These are phyloP conservation scores for Aquatica leii DNA, from an alignment of 2,888 invertebrate genomes.

Conservation along the genomic window DNA sequence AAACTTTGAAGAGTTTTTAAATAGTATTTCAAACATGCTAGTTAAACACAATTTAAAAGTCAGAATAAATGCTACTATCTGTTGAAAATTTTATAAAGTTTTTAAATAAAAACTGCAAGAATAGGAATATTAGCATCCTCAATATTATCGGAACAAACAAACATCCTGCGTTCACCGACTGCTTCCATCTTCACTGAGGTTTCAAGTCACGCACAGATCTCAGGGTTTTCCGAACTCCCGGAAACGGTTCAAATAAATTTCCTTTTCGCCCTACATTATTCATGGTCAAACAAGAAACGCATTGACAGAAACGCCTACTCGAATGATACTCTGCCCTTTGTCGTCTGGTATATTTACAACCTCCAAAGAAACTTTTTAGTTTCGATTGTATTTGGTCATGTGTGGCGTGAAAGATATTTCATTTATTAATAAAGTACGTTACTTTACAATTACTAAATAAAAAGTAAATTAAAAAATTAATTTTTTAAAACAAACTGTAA, in stretches of 20 bases:
- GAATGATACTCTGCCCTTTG: constrained; percentile 20
- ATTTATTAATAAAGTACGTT: no score
- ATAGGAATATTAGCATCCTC: no score
- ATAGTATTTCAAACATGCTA: no score
- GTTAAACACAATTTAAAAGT: neutral
- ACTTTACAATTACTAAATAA: no score
- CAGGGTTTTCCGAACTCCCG: constrained; percentile 30
- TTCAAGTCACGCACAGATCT: constrained; percentile 26
- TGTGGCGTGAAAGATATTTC: no score
- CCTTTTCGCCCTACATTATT: constrained; percentile 31
- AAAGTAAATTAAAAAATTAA: no score
- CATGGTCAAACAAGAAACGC: constrained; percentile 33
- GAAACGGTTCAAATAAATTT: constrained; percentile 35
- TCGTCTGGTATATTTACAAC: constrained; percentile 29
- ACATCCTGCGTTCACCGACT: constrained; percentile 24
- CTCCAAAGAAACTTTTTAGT: neutral
- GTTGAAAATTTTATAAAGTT: neutral
- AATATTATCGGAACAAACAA: constrained; percentile 1
- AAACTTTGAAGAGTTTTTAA: no score
- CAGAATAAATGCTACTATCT: no score
- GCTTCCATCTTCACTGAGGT: constrained; percentile 8
- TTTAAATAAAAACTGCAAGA: neutral
- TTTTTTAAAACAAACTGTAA: no score
- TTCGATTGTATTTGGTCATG: no score
- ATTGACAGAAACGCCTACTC: constrained; percentile 31